Evolutionary conservation across 2,113 vertebrate species (phyloP).

Genomic region (Siniperca knerii): DNA sequence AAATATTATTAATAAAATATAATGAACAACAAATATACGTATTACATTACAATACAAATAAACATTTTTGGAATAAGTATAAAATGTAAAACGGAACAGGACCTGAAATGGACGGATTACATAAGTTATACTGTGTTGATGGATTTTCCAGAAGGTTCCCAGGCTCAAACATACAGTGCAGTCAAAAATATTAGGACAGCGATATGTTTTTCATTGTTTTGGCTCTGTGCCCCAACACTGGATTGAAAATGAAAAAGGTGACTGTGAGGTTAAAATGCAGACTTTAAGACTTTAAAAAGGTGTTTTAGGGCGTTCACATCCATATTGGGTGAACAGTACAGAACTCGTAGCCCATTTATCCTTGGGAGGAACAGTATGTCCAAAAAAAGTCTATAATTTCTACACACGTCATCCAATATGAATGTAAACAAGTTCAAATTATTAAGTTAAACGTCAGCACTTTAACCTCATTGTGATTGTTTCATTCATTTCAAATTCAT

Average conservation of each 20-base stretch:
- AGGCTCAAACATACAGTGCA: slow-evolving; percentile 6
- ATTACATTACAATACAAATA: too few species aligned
- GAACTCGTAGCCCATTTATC: not conserved
- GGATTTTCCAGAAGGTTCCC: slow-evolving; percentile 32
- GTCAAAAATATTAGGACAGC: not conserved
- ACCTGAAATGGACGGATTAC: not conserved
- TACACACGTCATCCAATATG: not conserved
- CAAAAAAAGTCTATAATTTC: not conserved
- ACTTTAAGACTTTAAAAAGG: not conserved
- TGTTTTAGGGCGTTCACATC: not conserved
- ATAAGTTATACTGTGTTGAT: slow-evolving; percentile 6
- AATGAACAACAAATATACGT: not conserved
- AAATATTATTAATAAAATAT: slow-evolving; percentile 32
- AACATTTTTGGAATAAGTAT: not conserved
- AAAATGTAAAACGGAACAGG: not conserved
- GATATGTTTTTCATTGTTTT: slow-evolving; percentile 13
- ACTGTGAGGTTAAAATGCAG: not conserved
- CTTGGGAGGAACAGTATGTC: not conserved
- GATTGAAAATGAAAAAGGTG: not conserved
- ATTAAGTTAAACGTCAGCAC: not conserved
- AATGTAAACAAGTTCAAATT: not conserved
- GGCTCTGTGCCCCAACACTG: not conserved
- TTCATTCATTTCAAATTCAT: not conserved
- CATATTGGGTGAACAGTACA: not conserved
- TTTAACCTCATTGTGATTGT: not conserved